Conservation (phyloP, 2,888 invertebrate genomes). For the Hipparchia semele region DNA sequence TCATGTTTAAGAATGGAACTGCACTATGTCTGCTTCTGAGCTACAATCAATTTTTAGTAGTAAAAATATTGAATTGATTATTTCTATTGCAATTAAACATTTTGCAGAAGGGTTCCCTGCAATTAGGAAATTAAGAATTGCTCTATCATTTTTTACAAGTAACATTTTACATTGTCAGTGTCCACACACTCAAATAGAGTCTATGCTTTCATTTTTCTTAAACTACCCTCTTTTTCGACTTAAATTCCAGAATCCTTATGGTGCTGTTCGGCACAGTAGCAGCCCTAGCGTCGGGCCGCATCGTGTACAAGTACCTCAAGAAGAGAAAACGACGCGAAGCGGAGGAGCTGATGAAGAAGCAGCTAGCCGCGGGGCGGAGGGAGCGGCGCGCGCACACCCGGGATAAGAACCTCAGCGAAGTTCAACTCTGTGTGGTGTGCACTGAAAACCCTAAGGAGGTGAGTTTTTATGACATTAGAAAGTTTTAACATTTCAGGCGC, state of each 20-base stretch:
- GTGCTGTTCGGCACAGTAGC: constrained; percentile 82
- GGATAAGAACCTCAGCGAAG: constrained; percentile 84
- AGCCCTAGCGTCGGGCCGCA: constrained; percentile 75
- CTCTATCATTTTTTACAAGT: too few species aligned
- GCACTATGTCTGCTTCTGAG: too few species aligned
- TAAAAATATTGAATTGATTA: too few species aligned
- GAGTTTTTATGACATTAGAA: constrained; percentile 35
- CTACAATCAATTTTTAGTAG: too few species aligned
- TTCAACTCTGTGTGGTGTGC: constrained; percentile 93
- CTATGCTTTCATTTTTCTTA: background rate
- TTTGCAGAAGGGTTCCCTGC: too few species aligned
- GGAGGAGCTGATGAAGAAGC: constrained; percentile 83
- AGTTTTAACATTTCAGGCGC: background rate
- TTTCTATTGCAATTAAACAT: too few species aligned
- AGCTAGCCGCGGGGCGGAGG: constrained; percentile 86
- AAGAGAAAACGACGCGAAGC: constrained; percentile 76
- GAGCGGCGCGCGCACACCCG: constrained; percentile 86
- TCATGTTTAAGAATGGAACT: too few species aligned
- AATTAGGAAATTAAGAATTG: too few species aligned
- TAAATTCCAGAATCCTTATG: constrained; percentile 74
- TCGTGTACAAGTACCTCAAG: constrained; percentile 78
- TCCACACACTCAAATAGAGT: too few species aligned
- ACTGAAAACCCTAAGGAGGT: constrained; percentile 92
- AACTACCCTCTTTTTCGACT: background rate
- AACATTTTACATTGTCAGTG: too few species aligned